phyloP scores from a whole-genome alignment of 2,797 vertebrate genomes.

The Danio albolineatus region DNA sequence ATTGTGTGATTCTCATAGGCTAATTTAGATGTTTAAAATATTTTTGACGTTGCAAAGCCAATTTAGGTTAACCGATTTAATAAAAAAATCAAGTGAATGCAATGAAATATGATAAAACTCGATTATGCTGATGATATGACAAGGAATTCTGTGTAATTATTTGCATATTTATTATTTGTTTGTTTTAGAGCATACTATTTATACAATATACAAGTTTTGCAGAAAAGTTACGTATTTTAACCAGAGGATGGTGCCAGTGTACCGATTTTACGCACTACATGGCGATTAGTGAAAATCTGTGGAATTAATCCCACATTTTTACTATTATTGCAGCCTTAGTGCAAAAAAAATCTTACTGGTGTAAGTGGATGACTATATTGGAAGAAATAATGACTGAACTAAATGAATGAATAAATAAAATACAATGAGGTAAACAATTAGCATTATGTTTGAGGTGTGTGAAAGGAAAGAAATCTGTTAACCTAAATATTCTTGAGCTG shows the following conservation, averaged over 20 bases:
- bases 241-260: constrained; percentile 29
- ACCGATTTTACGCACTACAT: background rate
- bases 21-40: background rate
- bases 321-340: no score
- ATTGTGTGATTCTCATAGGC: background rate
- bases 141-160: background rate
- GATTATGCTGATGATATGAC: background rate
- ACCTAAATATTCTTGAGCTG: no score
- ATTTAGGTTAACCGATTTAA: no score
- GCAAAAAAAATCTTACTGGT: background rate
- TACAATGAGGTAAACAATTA: background rate
- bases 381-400: background rate
- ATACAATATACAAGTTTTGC: no score
- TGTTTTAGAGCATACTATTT: no score
- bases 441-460: background rate
- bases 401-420: background rate
- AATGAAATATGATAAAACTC: background rate
- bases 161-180: no score
- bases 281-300: background rate
- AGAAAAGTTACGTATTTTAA: background rate
- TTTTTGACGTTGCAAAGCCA: background rate
- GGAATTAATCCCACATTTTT: background rate
- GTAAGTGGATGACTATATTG: background rate
- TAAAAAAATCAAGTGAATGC: background rate
- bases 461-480: background rate